These are phyloP conservation scores for Anastatus disparis DNA, from an alignment of 1,140 invertebrate genomes.

Conservation along the genomic window DNA sequence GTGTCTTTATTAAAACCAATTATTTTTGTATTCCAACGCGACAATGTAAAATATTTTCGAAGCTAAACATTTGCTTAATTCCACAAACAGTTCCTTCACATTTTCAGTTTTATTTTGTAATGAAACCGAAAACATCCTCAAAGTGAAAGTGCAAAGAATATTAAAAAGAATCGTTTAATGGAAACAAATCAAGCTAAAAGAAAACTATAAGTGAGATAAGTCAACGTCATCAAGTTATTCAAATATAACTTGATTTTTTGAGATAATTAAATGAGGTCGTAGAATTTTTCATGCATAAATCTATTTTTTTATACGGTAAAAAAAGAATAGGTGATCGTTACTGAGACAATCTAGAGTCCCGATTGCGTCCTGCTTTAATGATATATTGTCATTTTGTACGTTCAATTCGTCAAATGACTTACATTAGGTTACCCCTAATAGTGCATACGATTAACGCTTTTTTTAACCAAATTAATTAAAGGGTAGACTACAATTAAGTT, in stretches of 20 bases:
- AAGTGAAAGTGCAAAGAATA: conserved; percentile 22
- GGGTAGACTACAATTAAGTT: too few relatives aligned
- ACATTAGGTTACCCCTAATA: conserved; percentile 4
- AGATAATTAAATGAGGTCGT: conserved; percentile 30
- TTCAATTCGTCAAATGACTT: neutral
- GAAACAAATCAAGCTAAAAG: neutral
- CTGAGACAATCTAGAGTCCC: conserved; percentile 59
- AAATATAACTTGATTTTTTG: conserved; percentile 46
- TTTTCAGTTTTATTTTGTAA: conserved; percentile 25
- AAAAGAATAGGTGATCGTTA: conserved; percentile 51
- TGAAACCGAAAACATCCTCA: conserved; percentile 8
- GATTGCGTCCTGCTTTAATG: conserved; percentile 58
- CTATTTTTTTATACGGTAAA: conserved; percentile 34
- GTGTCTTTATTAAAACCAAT: conserved; percentile 18
- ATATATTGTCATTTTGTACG: conserved; percentile 48
- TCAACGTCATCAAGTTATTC: conserved; percentile 8
- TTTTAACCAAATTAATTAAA: neutral
- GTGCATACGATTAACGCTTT: conserved; percentile 2
- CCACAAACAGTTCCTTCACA: conserved; percentile 20
- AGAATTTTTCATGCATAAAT: conserved; percentile 29
- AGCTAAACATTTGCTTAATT: conserved; percentile 32
- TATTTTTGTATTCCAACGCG: conserved; percentile 32
- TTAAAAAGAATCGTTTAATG: neutral
- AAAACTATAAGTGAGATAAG: neutral
- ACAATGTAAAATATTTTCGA: conserved; percentile 28